Percentiles rank a stretch among this genome's conserved stretches.
phyloP scores from a whole-genome alignment of 2,113 vertebrate genomes.

The Trochalopteron elliotii region DNA sequence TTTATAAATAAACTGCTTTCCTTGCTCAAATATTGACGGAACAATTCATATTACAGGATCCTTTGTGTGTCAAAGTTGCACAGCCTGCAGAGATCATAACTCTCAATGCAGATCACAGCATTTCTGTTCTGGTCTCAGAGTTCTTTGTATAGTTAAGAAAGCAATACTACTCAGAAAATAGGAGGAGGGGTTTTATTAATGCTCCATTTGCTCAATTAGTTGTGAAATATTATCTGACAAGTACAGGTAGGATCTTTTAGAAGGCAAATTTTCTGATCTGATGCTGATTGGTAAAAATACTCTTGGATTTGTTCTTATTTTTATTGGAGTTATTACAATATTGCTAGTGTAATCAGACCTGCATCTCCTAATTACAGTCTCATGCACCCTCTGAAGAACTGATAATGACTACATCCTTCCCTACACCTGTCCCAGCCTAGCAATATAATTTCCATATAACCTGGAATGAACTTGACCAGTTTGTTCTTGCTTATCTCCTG shows the following conservation, averaged over 20 bases:
- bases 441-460: not conserved
- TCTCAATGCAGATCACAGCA: not conserved
- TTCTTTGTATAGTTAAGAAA: not conserved
- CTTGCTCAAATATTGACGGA: constrained; percentile 20
- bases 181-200: not conserved
- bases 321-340: not conserved
- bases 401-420: not conserved
- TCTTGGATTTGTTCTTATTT: not conserved
- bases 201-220: not conserved
- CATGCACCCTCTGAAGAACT: not conserved
- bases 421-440: not conserved
- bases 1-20: not conserved
- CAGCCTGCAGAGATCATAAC: not conserved
- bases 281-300: not conserved
- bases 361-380: not conserved
- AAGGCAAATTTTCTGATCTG: not conserved
- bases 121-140: not conserved
- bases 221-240: not conserved
- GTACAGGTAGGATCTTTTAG: not conserved
- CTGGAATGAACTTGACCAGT: not conserved
- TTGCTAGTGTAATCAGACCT: not conserved
- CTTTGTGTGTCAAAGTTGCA: not conserved
- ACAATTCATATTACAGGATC: not conserved
- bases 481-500: not conserved
- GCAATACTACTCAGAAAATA: not conserved